phyloP scores from a whole-genome alignment of 2,797 vertebrate genomes.

The Gymnothorax javanicus region DNA sequence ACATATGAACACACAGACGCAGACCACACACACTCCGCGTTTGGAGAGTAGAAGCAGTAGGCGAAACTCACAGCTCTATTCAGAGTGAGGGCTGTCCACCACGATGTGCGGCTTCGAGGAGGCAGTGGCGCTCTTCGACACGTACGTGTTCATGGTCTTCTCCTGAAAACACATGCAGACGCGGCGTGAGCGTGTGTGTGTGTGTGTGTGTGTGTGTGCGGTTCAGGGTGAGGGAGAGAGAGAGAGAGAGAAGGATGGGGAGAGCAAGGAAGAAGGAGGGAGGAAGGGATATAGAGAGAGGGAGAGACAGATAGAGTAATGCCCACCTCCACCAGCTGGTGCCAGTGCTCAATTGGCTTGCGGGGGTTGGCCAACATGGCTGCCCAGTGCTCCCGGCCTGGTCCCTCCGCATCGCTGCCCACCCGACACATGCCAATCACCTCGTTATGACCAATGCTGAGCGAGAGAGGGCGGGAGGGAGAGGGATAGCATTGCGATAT shows the following conservation, averaged over 20 bases:
- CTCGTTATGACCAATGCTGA: constrained; percentile 93
- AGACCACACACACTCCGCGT: too few relatives aligned
- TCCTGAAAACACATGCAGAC: constrained; percentile 68
- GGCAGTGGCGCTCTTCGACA: constrained; percentile 76
- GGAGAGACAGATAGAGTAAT: not conserved
- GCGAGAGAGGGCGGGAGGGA: constrained; percentile 1
- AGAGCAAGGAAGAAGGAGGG: constrained; percentile 4
- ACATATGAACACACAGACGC: too few relatives aligned
- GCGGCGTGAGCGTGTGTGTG: not conserved
- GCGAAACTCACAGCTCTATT: constrained; percentile 69
- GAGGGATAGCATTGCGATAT: constrained; percentile 26
- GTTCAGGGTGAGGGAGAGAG: not conserved
- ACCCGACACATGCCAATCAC: constrained; percentile 93
- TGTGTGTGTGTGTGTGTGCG: not conserved
- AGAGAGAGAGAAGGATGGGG: not conserved
- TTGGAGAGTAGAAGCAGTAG: too few relatives aligned
- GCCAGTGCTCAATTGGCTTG: constrained; percentile 93
- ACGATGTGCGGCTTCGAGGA: constrained; percentile 80
- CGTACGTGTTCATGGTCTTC: constrained; percentile 83
- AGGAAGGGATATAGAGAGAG: constrained; percentile 12
- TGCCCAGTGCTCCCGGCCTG: constrained; percentile 89
- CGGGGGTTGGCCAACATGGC: constrained; percentile 93
- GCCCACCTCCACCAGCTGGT: constrained; percentile 88
- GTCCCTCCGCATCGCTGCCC: constrained; percentile 84
- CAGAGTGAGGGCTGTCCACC: constrained; percentile 84